phyloP scores from a whole-genome alignment of 2,113 vertebrate genomes.

The Rhombomys opimus region DNA sequence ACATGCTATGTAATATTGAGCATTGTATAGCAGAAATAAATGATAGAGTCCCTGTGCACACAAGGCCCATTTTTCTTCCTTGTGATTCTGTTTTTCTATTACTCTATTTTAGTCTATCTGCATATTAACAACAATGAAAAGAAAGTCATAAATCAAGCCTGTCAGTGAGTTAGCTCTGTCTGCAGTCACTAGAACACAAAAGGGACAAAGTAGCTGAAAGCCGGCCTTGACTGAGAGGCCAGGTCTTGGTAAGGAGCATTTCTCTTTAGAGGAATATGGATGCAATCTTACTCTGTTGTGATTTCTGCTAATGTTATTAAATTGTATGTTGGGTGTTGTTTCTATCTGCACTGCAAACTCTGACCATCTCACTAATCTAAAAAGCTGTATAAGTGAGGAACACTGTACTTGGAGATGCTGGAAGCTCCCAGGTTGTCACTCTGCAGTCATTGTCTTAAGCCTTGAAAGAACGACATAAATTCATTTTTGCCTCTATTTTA shows the following conservation, averaged over 20 bases:
- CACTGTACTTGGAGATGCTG: not conserved
- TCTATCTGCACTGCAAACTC: not conserved
- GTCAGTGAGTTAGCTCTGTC: not conserved
- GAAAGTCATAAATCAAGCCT: constrained; percentile 24
- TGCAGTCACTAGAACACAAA: not conserved
- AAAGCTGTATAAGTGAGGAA: not conserved
- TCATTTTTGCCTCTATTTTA: too few relatives aligned
- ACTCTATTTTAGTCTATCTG: constrained; percentile 15
- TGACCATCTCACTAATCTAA: not conserved
- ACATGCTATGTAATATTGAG: not conserved
- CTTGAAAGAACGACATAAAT: too few relatives aligned
- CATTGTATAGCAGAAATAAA: constrained; percentile 40
- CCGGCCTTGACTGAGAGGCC: not conserved
- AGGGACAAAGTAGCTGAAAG: not conserved
- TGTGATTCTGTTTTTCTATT: constrained; percentile 47
- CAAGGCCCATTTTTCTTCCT: not conserved
- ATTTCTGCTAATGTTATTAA: constrained; percentile 20
- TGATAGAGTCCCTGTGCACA: not conserved
- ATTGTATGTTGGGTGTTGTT: not conserved
- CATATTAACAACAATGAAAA: constrained; percentile 58
- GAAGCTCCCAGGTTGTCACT: not conserved
- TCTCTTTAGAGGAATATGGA: not conserved
- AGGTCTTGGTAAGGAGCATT: not conserved
- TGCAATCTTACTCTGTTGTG: not conserved
- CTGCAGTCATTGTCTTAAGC: not conserved